Base-by-base conservation (phyloP, 2,888 invertebrate species). In the Lacanobia wlatinum region DNA sequence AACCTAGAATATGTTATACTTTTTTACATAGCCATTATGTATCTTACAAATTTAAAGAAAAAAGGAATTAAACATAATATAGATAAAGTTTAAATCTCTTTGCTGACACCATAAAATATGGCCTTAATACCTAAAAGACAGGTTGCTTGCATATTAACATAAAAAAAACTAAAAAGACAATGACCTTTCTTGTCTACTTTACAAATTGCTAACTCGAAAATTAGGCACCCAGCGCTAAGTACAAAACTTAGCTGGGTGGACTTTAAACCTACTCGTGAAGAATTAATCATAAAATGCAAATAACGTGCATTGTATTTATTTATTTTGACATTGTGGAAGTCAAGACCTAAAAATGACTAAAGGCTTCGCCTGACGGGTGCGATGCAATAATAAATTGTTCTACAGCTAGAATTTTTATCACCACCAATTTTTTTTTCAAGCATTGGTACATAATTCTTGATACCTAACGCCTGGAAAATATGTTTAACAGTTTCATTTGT, bases 171-270 rank as follows among this genome's bases (percentile, higher is more conserved):
- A 21, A 50, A 21, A 64, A 58, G 23, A 50, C 76, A 68, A 53
- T 61, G 71, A 64, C 75, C 60, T 67, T 56, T 53, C 10, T 18
- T 55, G 70, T 63, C 46, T 66, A n/a, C 59, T 4, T 70, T 21
- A 50, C 1, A 52, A 53, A 59, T 56, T 59, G 63, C 40, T 53
- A 14, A 60, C 18, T 40, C 12, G n/a, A 48, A 52, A 58, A 14
- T 40, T 28, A 34, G 1, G 12, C 55, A 63, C 53, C 23, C 40
- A 46, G n/a, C 40, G 23, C 12, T 23, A 56, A 16, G 14, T 56
- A 52, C n/a, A 23, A 53, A 34, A 70, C n/a, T 59, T 58, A 12
- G 12, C 59, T 50, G 43, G 50, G 6, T 43, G 9, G 14, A 43
- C 38, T 66, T 10, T 56, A 61, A 40, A 59, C 59, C 21, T 52